Conservation (phyloP, 2,113 vertebrate species). For the Gymnogyps californianus region DNA sequence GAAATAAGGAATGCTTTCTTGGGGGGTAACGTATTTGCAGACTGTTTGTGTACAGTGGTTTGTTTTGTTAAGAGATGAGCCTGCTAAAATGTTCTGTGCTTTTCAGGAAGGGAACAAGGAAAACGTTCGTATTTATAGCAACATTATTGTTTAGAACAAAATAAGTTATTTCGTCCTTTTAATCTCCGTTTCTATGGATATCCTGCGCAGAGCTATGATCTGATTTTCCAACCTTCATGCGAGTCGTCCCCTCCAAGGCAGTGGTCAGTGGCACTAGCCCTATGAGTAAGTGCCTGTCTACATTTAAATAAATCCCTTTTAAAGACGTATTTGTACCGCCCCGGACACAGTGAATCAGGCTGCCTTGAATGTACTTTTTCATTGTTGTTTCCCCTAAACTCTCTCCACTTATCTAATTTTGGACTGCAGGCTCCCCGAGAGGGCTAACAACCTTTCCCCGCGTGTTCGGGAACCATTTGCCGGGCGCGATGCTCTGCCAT, state of each 20-base stretch:
- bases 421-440: not conserved
- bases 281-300: not conserved
- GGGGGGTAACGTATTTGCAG: not conserved
- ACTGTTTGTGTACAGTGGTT: accelerated
- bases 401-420: not conserved
- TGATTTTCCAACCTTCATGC: not conserved
- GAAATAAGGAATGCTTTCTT: not conserved
- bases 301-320: not conserved
- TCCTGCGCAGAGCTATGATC: not conserved
- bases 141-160: constrained; percentile 23
- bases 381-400: not conserved
- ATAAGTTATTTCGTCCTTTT: constrained; percentile 29
- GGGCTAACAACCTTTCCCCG: not conserved
- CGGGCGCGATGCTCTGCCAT: not conserved
- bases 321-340: not conserved
- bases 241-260: not conserved
- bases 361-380: not conserved
- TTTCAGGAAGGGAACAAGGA: not conserved
- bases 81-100: not conserved
- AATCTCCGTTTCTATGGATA: constrained; percentile 19
- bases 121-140: constrained; percentile 6
- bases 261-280: not conserved
- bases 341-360: not conserved
- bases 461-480: not conserved
- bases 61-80: not conserved